These are phyloP conservation scores for Drosophila picticornis DNA, from an alignment of 2,888 invertebrate genomes.

Conservation along the genomic window DNA sequence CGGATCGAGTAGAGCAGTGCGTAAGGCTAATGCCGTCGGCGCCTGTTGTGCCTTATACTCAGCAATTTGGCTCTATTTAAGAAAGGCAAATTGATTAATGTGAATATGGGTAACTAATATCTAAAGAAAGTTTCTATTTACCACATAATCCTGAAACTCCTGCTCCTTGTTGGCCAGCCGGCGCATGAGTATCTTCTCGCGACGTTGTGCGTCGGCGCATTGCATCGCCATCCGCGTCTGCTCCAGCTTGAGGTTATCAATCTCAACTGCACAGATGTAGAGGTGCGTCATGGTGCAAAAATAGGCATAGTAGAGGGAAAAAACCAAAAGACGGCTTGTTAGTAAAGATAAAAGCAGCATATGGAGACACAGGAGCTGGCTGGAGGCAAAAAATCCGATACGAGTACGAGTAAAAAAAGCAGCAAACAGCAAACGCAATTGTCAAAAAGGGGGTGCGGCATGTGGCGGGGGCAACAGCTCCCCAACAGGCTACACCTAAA, in stretches of 20 bases:
- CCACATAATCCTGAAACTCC: constrained; percentile 98
- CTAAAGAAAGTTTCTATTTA: constrained; percentile 86
- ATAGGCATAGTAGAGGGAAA: constrained; percentile 11
- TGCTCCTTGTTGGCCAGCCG: constrained; percentile 97
- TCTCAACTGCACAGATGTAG: constrained; percentile 77
- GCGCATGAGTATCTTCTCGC: constrained; percentile 96
- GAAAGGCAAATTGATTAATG: not conserved
- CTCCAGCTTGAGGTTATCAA: constrained; percentile 87
- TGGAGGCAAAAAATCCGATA: constrained; percentile 15
- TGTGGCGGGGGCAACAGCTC: not conserved
- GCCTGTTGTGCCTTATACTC: constrained; percentile 96
- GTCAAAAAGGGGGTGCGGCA: constrained; percentile 1
- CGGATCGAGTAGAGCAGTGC: constrained; percentile 95
- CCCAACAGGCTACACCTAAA: constrained; percentile 6
- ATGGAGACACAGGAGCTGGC: not conserved
- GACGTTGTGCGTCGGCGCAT: constrained; percentile 93
- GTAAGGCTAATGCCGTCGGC: constrained; percentile 90
- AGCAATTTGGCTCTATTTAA: constrained; percentile 93
- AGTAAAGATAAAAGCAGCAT: constrained; percentile 16
- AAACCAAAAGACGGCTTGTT: constrained; percentile 26
- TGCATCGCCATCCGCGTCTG: constrained; percentile 93
- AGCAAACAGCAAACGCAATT: constrained; percentile 56
- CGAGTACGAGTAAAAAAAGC: constrained; percentile 43
- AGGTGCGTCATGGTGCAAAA: constrained; percentile 1
- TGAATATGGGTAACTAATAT: not conserved